These are phyloP conservation scores for Ivindomyrus marchei DNA, from an alignment of 2,113 vertebrate genomes.

Conservation along the genomic window DNA sequence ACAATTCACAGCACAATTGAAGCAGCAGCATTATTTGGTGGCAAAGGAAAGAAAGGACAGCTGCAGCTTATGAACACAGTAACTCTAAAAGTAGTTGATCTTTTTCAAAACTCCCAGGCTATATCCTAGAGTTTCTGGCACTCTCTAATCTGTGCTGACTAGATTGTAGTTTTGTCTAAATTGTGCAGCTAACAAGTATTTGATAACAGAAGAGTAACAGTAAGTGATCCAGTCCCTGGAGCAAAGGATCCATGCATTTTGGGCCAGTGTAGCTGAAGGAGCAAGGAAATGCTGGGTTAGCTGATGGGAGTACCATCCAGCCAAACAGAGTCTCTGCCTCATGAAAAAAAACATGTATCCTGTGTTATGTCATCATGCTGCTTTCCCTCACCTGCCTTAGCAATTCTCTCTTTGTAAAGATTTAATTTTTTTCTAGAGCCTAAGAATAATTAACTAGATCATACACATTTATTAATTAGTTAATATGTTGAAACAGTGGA, in stretches of 20 bases:
- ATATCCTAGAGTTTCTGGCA: neutral
- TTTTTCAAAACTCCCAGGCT: neutral
- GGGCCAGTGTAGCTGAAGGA: constrained; percentile 23
- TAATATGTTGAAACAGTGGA: neutral
- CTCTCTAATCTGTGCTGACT: neutral
- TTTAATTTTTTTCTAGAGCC: neutral
- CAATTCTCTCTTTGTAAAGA: neutral
- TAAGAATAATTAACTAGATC: neutral
- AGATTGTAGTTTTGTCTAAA: constrained; percentile 29
- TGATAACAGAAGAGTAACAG: constrained; percentile 40
- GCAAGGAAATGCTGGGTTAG: constrained; percentile 35
- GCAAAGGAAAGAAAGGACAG: too few species aligned
- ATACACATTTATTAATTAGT: neutral
- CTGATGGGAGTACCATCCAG: constrained; percentile 10
- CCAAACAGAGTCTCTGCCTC: constrained; percentile 15
- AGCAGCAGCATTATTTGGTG: too few species aligned
- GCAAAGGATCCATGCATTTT: constrained; percentile 41
- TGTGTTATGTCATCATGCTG: neutral
- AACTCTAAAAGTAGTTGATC: too few species aligned
- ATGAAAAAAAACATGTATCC: neutral
- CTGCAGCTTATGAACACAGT: too few species aligned
- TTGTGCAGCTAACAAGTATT: constrained; percentile 36
- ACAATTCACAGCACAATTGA: too few species aligned
- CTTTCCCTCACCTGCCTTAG: neutral
- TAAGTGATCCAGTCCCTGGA: constrained; percentile 29